Percentiles rank a stretch among this genome's conserved stretches.
Evolutionary conservation across 2,113 vertebrate species (phyloP).

Genomic region (Pelobates fuscus): DNA sequence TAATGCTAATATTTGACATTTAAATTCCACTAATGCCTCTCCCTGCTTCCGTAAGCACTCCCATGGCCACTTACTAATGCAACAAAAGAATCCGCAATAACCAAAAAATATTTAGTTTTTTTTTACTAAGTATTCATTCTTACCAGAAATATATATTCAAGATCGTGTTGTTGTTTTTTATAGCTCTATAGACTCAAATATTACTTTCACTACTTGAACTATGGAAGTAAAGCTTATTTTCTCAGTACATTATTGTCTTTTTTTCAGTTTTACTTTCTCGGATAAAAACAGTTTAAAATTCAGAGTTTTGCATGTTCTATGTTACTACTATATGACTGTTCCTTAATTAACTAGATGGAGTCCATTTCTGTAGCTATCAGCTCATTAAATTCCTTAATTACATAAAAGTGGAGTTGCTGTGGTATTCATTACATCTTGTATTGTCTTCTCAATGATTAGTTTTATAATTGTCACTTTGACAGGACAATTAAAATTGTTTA

Average conservation of each 20-base stretch:
- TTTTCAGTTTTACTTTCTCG: background rate
- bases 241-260: background rate
- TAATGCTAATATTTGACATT: constrained; percentile 24
- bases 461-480: constrained; percentile 79
- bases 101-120: no score
- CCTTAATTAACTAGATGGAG: constrained; percentile 75
- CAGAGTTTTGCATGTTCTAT: background rate
- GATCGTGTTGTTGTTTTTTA: no score
- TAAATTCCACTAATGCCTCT: constrained; percentile 32
- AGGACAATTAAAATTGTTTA: constrained; percentile 79
- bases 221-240: constrained; percentile 19
- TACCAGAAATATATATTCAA: no score
- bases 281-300: background rate
- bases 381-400: constrained; percentile 80
- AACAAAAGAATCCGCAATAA: no score
- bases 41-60: constrained; percentile 24
- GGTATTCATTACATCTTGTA: constrained; percentile 69
- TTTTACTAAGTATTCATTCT: no score
- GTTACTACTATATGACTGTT: constrained; percentile 72
- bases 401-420: constrained; percentile 68
- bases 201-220: constrained; percentile 31
- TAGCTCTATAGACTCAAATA: constrained; percentile 12
- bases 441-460: constrained; percentile 79
- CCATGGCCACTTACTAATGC: constrained; percentile 32
- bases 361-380: constrained; percentile 76